Evolutionary conservation across 92 coral and sea anemone genomes (phyloP).

Genomic region (Desmophyllum pertusum): DNA sequence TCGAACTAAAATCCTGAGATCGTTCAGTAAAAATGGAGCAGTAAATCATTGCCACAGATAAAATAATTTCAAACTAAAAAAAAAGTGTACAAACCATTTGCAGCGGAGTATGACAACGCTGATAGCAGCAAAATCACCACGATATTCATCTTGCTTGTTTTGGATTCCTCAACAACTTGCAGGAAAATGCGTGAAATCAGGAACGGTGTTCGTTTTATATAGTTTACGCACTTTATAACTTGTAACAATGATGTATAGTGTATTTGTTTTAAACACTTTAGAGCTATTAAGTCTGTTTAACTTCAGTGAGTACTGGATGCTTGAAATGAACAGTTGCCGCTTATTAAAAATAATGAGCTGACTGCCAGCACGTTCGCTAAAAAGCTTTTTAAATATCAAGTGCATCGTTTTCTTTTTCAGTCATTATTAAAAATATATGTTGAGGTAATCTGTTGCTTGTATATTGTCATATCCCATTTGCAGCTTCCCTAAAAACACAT

Average conservation of each 20-base stretch:
- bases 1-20: background rate
- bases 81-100: constrained; percentile 2
- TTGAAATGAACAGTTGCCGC: background rate
- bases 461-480: background rate
- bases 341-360: background rate
- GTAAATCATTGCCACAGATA: too few species aligned
- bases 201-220: background rate
- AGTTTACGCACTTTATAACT: background rate
- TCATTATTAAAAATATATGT: too few species aligned
- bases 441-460: background rate
- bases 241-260: background rate
- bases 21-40: background rate
- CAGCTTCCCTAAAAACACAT: too few species aligned
- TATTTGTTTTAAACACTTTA: background rate
- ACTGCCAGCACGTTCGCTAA: background rate
- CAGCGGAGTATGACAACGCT: background rate
- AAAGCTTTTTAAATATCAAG: background rate
- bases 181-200: background rate
- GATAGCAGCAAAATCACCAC: background rate
- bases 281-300: background rate
- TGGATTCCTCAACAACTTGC: background rate
- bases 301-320: too few species aligned
- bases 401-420: too few species aligned
- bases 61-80: background rate
- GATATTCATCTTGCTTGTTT: background rate